Base-by-base conservation (phyloP, 1,140 invertebrate genomes). In the Heliconius congener region DNA sequence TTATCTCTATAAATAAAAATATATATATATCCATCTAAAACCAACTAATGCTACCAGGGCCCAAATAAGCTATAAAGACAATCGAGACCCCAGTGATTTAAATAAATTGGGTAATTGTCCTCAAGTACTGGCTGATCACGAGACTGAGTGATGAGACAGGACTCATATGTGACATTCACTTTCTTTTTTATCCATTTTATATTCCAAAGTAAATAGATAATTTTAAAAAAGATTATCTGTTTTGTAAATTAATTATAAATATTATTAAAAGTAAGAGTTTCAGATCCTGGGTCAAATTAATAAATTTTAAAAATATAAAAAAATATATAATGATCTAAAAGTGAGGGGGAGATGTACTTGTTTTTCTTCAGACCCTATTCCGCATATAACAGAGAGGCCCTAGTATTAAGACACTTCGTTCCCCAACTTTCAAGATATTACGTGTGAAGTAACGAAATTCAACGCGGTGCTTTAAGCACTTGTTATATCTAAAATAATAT, bases 81-180 rank as follows among this genome's bases (percentile, higher is more conserved):
- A 80, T 83, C 78, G 75, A 39, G 84, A 77, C 85, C 85, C 85
- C 85, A 76, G 39, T 66, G 74, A 77, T 81, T 83, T 75, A 73
- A 79, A 81, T 82, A 86, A 86, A 86, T 86, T 86, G 85, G 85
- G 82, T 86, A 84, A 86, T 85, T 72, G 71, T 34, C 23, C 74
- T 30, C 46, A 30, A 55, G 37, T 57, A 19, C 52, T 75, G 16
- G 30, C 60, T 66, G 60, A 66, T 66, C 60, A 66, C 60, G 60
- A 66, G 60, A 66, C 60, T 30, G 60, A 66, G 23, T 16, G 60
- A 66, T 66, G 60, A 66, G 60, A 66, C 27, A 13, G 60, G 13
- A 16, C 13, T 66, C 60, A 66, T 27, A 30, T 11, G 23, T 3
- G 11, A 66, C 13, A 13, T 66, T 23, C 23, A 27, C n/a, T 83